Percentiles rank a stretch among this genome's conserved stretches.
Evolutionary conservation across 2,113 vertebrate species (phyloP).

Genomic region (Hemicordylus capensis): DNA sequence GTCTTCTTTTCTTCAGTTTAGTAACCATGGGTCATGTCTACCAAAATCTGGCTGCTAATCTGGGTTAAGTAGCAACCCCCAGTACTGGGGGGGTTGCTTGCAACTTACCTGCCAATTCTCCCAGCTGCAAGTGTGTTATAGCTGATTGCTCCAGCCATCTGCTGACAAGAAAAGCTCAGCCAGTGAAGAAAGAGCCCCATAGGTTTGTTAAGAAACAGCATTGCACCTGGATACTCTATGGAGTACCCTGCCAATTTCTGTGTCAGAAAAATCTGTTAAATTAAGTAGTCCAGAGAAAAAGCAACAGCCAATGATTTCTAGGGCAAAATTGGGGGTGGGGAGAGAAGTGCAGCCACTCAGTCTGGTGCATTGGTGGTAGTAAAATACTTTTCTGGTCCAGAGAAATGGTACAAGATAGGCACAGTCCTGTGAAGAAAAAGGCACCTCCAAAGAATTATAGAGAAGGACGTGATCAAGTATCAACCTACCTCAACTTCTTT

Average conservation of each 20-base stretch:
- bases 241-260: background rate
- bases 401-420: too few species aligned
- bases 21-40: background rate
- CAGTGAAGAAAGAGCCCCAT: conserved; percentile 30
- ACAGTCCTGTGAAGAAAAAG: too few species aligned
- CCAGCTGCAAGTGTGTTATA: conserved; percentile 36
- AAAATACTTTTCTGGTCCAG: background rate
- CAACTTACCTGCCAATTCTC: conserved; percentile 30
- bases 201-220: background rate
- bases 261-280: background rate
- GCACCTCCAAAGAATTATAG: background rate
- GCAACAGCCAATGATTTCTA: too few species aligned
- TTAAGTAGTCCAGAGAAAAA: background rate
- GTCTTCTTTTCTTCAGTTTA: background rate
- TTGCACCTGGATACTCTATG: background rate
- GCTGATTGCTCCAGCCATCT: conserved; percentile 44
- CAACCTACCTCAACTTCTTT: background rate
- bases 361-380: background rate
- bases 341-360: background rate
- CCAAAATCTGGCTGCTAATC: conserved; percentile 32
- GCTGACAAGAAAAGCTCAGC: conserved; percentile 49
- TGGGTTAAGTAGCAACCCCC: conserved; percentile 15
- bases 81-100: too few species aligned
- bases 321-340: background rate
- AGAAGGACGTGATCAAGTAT: too few species aligned